A percentile compares a stretch with the other conserved stretches of the same genome.
Evolutionary conservation across 2,888 invertebrate species (phyloP).

Genomic region (Teinopalpus imperialis): DNA sequence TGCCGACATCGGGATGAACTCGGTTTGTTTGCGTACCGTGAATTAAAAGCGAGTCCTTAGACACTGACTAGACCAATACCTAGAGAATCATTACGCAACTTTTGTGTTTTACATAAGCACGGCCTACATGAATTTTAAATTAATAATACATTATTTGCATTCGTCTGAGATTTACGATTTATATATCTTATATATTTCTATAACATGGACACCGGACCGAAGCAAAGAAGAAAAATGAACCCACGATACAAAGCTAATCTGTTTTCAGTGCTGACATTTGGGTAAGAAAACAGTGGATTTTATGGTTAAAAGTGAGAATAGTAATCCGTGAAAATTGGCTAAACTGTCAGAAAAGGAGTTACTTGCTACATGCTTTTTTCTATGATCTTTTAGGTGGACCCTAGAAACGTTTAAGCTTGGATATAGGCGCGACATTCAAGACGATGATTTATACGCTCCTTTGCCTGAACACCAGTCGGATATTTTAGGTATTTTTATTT

Average conservation of each 20-base stretch:
- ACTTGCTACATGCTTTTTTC: too few species aligned
- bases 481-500: conserved; percentile 62
- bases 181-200: neutral
- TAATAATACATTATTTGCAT: neutral
- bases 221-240: conserved; percentile 62
- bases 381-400: conserved; percentile 85
- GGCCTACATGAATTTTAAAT: conserved; percentile 13
- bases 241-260: conserved; percentile 77
- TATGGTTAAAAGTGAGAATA: too few species aligned
- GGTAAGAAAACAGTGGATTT: conserved; percentile 56
- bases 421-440: conserved; percentile 84
- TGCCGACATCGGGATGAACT: too few species aligned
- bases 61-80: too few species aligned
- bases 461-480: conserved; percentile 86
- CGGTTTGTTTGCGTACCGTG: too few species aligned
- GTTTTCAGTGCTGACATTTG: conserved; percentile 77
- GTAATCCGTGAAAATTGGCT: too few species aligned
- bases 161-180: neutral
- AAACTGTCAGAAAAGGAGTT: too few species aligned
- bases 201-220: conserved; percentile 70
- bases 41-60: too few species aligned
- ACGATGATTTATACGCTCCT: conserved; percentile 85
- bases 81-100: too few species aligned
- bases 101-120: too few species aligned
- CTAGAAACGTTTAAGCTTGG: conserved; percentile 86